Evolutionary conservation across 2,113 vertebrate species (phyloP).

Genomic region (Chloroceryle aenea): DNA sequence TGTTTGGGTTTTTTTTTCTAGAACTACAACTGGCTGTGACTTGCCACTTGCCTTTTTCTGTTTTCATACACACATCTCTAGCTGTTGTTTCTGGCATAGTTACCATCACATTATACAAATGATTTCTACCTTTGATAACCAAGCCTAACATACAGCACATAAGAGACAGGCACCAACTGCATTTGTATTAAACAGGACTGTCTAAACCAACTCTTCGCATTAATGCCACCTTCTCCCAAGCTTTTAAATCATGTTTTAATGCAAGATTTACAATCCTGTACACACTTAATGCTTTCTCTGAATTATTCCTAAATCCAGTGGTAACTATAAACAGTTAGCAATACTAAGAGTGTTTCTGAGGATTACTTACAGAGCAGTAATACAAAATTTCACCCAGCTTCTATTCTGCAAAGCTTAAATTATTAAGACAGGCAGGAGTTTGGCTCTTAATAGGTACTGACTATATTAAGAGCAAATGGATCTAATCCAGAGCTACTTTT

Average conservation of each 20-base stretch:
- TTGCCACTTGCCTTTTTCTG: not conserved
- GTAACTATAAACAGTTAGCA: constrained; percentile 20
- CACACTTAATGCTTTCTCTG: not conserved
- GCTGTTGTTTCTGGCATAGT: not conserved
- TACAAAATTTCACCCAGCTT: constrained; percentile 30
- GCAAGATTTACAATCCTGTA: not conserved
- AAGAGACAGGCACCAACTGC: not conserved
- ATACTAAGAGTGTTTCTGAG: not conserved
- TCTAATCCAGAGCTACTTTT: constrained; percentile 27
- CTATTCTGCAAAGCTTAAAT: constrained; percentile 49
- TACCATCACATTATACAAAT: not conserved
- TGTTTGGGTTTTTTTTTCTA: not conserved
- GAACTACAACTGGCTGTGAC: not conserved
- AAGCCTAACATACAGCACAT: not conserved
- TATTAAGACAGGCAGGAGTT: constrained; percentile 48
- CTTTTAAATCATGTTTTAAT: not conserved
- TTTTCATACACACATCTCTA: not conserved
- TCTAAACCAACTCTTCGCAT: not conserved
- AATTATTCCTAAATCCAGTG: not conserved
- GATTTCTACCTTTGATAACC: not conserved
- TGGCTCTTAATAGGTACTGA: constrained; percentile 40
- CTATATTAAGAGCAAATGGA: constrained; percentile 46
- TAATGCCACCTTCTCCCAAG: not conserved
- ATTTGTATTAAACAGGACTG: not conserved
- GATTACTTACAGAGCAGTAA: constrained; percentile 46